phyloP scores from a whole-genome alignment of 1,140 invertebrate genomes.

The Hesperophylax magnus region DNA sequence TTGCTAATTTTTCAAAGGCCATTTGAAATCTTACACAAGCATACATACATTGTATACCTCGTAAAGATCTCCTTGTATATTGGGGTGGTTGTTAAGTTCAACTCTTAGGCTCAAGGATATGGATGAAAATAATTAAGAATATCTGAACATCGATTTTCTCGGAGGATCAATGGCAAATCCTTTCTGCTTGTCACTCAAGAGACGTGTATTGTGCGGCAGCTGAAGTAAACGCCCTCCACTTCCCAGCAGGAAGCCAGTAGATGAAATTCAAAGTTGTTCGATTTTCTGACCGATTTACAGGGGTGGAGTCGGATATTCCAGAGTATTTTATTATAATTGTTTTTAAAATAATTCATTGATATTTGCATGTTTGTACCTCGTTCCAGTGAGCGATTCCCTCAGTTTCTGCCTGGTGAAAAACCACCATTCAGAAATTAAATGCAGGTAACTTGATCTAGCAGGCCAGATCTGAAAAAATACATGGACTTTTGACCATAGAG shows the following conservation, averaged over 20 bases:
- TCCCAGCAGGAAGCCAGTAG: conserved; percentile 16
- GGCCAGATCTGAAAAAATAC: no score
- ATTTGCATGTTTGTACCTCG: no score
- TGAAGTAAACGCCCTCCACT: conserved; percentile 19
- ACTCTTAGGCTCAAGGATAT: not conserved
- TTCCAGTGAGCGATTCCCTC: no score
- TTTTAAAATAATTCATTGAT: not conserved
- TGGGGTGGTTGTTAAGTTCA: not conserved
- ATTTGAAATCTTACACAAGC: not conserved
- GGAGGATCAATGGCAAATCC: conserved; percentile 35
- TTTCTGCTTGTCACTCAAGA: conserved; percentile 39
- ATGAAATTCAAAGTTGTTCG: not conserved
- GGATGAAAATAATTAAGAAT: not conserved
- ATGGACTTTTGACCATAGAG: no score
- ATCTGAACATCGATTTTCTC: conserved; percentile 19
- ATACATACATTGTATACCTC: not conserved
- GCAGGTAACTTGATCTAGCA: no score
- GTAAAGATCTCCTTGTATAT: not conserved
- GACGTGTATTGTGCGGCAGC: conserved; percentile 23
- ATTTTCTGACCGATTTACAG: conserved; percentile 22
- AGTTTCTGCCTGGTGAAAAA: no score
- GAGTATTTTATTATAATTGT: no score
- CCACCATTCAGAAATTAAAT: no score
- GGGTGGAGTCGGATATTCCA: not conserved
- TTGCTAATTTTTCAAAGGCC: not conserved